A percentile compares a stretch with the other conserved stretches of the same genome.
phyloP scores from a whole-genome alignment of 2,797 vertebrate species.

The Epinephelus coioides region DNA sequence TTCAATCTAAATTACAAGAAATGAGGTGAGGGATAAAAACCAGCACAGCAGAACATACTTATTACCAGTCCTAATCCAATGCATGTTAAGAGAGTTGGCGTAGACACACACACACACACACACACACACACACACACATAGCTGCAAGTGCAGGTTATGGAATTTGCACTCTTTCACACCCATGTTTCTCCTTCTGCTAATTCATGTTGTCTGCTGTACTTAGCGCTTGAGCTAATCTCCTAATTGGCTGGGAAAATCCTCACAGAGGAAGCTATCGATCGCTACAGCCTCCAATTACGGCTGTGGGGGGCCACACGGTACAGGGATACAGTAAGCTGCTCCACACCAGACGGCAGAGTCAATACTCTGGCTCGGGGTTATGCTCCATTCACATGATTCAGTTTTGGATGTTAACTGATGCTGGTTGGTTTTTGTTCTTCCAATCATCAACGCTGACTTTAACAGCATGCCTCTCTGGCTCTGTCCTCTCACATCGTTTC shows the following conservation, averaged over 20 bases:
- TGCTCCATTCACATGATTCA: conserved; percentile 55
- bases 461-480: neutral
- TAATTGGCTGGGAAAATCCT: conserved; percentile 88
- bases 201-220: conserved; percentile 82
- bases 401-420: conserved; percentile 41
- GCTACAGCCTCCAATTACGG: conserved; percentile 77
- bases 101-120: neutral
- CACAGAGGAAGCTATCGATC: conserved; percentile 84
- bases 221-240: conserved; percentile 82
- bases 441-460: conserved; percentile 31
- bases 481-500: neutral
- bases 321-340: conserved; percentile 79
- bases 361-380: conserved; percentile 63
- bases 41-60: conserved; percentile 22
- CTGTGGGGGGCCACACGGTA: conserved; percentile 56
- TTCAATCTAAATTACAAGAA: conserved; percentile 3
- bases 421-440: conserved; percentile 39
- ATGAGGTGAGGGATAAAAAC: conserved; percentile 11
- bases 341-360: conserved; percentile 67
- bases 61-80: conserved; percentile 35
- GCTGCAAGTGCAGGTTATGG: conserved; percentile 28
- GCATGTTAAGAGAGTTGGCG: conserved; percentile 3
- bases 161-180: conserved; percentile 44
- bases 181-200: conserved; percentile 72
- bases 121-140: no score